Conservation (phyloP, 2,113 vertebrate genomes). For the Pituophis catenifer region DNA sequence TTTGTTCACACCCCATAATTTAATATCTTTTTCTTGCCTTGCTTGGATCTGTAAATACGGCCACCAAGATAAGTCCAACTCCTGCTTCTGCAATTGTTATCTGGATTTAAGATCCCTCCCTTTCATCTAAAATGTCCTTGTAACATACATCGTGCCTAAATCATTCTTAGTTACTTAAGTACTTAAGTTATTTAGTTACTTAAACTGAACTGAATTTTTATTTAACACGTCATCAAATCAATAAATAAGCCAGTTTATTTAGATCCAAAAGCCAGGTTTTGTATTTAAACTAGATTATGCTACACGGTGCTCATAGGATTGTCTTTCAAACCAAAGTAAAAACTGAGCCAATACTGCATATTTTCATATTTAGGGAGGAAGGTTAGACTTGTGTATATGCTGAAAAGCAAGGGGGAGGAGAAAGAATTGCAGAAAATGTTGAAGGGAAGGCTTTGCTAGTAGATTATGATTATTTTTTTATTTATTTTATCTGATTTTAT, state of each 20-base stretch:
- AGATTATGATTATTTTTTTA: neutral
- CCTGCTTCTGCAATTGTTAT: no score
- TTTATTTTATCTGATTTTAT: no score
- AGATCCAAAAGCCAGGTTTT: neutral
- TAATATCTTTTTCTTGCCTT: no score
- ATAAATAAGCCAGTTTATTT: neutral
- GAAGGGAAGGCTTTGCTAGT: neutral
- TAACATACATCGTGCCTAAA: neutral
- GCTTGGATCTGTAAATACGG: no score
- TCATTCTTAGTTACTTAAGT: neutral
- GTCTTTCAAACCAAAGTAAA: neutral
- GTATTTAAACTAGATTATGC: neutral
- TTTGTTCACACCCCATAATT: no score
- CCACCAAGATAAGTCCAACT: no score
- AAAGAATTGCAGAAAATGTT: neutral
- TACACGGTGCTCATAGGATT: neutral
- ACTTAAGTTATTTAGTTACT: neutral
- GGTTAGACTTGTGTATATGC: neutral
- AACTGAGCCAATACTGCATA: neutral
- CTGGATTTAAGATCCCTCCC: no score
- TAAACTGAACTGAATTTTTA: neutral
- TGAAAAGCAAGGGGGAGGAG: neutral
- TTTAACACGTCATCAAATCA: neutral
- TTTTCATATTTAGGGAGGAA: neutral
- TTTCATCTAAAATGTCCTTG: no score